A percentile compares a stretch with the other conserved stretches of the same genome.
Evolutionary conservation across 1,140 invertebrate species (phyloP).

Genomic region (Pentalonia nigronervosa): DNA sequence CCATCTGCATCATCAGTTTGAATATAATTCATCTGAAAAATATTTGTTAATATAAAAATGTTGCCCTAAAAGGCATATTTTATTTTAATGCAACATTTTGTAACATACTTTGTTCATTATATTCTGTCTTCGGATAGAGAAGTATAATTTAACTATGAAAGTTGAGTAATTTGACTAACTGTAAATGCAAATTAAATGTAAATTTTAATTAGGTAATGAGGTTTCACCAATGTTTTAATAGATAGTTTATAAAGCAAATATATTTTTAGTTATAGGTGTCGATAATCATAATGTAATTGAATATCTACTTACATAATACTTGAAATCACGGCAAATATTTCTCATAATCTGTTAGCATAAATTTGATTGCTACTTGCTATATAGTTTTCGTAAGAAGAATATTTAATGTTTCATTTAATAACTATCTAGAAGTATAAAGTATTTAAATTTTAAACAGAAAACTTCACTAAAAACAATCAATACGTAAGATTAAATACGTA

Average conservation of each 20-base stretch:
- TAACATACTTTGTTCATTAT: not conserved
- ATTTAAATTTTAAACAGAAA: not conserved
- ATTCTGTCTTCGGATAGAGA: not conserved
- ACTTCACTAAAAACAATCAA: not conserved
- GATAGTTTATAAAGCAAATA: too few relatives aligned
- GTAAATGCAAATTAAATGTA: not conserved
- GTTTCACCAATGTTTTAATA: too few relatives aligned
- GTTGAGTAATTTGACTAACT: too few relatives aligned
- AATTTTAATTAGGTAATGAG: too few relatives aligned
- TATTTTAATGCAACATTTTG: not conserved
- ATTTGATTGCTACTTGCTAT: too few relatives aligned
- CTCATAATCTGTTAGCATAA: too few relatives aligned
- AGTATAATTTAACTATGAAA: not conserved
- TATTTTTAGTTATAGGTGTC: too few relatives aligned
- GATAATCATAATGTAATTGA: too few relatives aligned
- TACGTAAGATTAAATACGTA: not conserved
- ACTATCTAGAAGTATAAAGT: not conserved
- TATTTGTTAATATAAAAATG: not conserved
- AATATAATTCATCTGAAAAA: constrained; percentile 5
- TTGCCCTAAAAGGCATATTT: not conserved
- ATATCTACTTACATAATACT: too few relatives aligned
- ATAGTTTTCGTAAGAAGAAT: too few relatives aligned
- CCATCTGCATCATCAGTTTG: not conserved
- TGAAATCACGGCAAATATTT: too few relatives aligned
- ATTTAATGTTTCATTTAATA: not conserved